Evolutionary conservation across 2,888 invertebrate genomes (phyloP).

Genomic region (Nemotelus nigrinus): DNA sequence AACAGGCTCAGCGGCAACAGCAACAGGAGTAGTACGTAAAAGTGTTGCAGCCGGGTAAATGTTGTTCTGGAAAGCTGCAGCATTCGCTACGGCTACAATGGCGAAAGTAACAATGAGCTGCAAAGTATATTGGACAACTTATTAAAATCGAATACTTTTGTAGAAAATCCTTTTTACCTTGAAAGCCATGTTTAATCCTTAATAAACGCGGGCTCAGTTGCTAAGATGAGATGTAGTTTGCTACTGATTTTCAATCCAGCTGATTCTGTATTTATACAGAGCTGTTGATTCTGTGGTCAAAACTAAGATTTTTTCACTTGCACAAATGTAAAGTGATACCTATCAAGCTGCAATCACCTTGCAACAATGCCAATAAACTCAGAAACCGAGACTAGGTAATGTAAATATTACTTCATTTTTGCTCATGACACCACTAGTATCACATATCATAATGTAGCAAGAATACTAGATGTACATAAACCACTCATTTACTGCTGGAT

Average conservation of each 20-base stretch:
- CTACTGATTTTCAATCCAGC: constrained; percentile 10
- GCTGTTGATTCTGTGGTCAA: not conserved
- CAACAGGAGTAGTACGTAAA: constrained; percentile 46
- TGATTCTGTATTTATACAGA: constrained; percentile 23
- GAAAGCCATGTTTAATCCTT: constrained; percentile 54
- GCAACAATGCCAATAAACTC: constrained; percentile 20
- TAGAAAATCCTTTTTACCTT: constrained; percentile 54
- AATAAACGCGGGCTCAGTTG: not conserved
- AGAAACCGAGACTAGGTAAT: constrained; percentile 1
- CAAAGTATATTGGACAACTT: not conserved
- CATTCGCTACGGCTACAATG: constrained; percentile 52
- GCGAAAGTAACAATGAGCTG: constrained; percentile 28
- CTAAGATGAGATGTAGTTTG: not conserved
- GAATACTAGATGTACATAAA: not conserved
- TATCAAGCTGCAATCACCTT: not conserved
- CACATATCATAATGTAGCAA: not conserved
- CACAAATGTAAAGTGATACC: constrained; percentile 18
- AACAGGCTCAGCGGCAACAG: constrained; percentile 52
- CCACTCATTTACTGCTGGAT: no score
- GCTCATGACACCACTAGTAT: not conserved
- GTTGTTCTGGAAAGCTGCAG: constrained; percentile 25
- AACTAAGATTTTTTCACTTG: not conserved
- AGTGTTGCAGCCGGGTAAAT: constrained; percentile 35
- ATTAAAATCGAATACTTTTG: not conserved
- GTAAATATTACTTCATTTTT: constrained; percentile 13